phyloP scores from a whole-genome alignment of 2,113 vertebrate species.

The Hystrix brachyura region DNA sequence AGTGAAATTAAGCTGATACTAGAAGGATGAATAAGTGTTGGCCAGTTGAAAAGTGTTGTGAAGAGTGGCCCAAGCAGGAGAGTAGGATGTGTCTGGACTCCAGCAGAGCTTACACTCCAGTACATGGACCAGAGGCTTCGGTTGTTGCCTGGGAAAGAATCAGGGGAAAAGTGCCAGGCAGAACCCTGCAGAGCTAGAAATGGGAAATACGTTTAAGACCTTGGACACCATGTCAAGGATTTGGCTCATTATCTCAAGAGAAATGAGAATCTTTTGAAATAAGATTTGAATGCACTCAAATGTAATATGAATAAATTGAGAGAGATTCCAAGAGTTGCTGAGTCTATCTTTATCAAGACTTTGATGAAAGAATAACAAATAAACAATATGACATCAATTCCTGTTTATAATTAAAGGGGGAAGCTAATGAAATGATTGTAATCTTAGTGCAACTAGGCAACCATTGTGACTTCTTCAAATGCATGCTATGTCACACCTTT shows the following conservation, averaged over 20 bases:
- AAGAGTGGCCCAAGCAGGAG: neutral
- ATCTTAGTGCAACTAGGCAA: neutral
- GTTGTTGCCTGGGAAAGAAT: neutral
- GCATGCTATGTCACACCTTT: too few species aligned
- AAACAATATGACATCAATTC: neutral
- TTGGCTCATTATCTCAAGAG: neutral
- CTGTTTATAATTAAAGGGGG: too few species aligned
- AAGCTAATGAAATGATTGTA: neutral
- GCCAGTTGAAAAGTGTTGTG: too few species aligned
- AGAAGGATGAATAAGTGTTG: too few species aligned
- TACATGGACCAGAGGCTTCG: too few species aligned
- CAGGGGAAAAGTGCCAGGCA: neutral
- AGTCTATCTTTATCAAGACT: neutral
- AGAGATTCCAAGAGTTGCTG: neutral
- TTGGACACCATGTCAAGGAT: neutral
- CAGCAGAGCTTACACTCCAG: too few species aligned
- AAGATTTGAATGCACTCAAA: neutral
- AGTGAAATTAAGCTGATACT: too few species aligned
- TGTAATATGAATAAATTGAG: neutral
- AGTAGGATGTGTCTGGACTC: too few species aligned
- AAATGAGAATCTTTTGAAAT: neutral
- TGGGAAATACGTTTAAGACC: neutral
- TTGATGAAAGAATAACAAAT: neutral
- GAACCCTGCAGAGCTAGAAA: neutral
- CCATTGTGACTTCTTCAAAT: too few species aligned